A percentile compares a stretch with the other conserved stretches of the same genome.
phyloP scores from a whole-genome alignment of 53 echinoderm and acorn worm genomes.

The Glandiceps talaboti region DNA sequence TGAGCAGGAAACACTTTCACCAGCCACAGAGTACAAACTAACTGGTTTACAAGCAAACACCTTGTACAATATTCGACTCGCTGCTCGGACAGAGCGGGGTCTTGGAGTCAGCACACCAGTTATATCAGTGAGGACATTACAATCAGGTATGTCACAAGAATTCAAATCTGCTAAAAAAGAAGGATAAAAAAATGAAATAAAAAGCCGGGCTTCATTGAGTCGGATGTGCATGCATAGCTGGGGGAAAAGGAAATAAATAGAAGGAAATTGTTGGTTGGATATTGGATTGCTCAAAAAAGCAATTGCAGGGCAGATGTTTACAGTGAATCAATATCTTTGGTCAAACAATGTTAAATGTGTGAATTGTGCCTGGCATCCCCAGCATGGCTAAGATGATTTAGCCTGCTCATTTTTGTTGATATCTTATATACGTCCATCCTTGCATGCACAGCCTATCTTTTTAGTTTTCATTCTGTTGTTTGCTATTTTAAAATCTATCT shows the following conservation, averaged over 20 bases:
- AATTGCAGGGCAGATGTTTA: too few species aligned
- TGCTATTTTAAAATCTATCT: too few species aligned
- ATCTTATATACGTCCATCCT: not conserved
- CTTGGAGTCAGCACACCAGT: constrained; percentile 70
- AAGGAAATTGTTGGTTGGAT: too few species aligned
- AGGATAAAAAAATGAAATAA: too few species aligned
- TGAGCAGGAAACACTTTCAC: constrained; percentile 56
- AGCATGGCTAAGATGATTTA: not conserved
- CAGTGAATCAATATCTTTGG: too few species aligned
- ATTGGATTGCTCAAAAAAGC: too few species aligned
- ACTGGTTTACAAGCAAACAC: constrained; percentile 78
- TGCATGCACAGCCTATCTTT: not conserved
- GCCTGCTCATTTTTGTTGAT: not conserved
- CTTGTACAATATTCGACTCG: constrained; percentile 73
- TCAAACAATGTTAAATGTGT: too few species aligned
- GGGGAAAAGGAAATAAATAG: not conserved
- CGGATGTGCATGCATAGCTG: not conserved
- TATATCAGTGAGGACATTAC: constrained; percentile 66
- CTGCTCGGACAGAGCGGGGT: constrained; percentile 67
- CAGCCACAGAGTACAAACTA: constrained; percentile 32
- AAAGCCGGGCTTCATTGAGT: too few species aligned
- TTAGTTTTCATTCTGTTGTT: too few species aligned
- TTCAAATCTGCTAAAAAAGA: not conserved
- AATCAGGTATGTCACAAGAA: constrained; percentile 47
- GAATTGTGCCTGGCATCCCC: too few species aligned